Base-by-base conservation (phyloP, 2,888 invertebrate species). In the Apodemia zela region DNA sequence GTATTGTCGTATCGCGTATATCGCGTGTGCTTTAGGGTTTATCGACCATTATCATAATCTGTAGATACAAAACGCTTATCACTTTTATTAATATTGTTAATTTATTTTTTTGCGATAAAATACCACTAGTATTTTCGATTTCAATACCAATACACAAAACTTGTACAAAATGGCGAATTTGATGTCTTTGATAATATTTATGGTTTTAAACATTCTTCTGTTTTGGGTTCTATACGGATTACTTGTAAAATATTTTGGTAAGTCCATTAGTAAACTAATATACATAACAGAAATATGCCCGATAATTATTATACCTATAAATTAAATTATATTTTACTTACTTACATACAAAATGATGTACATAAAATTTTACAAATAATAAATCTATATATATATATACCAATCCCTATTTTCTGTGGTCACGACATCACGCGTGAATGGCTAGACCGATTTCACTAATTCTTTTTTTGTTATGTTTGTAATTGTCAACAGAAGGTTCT, bases 181-280 rank as follows among this genome's bases (percentile, higher is more conserved):
- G 15, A 67, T 69, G 0, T 74, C 73, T 7, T 72, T 82, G 35
- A 63, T 87, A 4, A 54, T 81, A 25, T 86, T 87, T 69, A 76
- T 88, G 77, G 60, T 72, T 0, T 2, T 83, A 0, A 86, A 86
- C 63, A 73, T 89, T 51, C 59, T 77, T 0, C 60, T 87, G 2
- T 84, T 89, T 68, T 84, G 79, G 78, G 35, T 81, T 8, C 72
- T 89, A 15, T 89, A 89, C 65, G 78, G 73, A 2, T 62, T 84
- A 2, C 68, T 87, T 8, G 75, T 85, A 11, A 80, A 69, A 67
- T 75, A 72, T 63, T 83, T 81, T 42, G 88, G 89, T 89, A 64
- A 87, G 89, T 82, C n/a, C 25, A 8, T 64, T 51, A 10, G 2
- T 3, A 33, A 2, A 4, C 29, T 29, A 29, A 29, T 29, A 29